These are phyloP conservation scores for Glyphotaelius pellucidus DNA, from an alignment of 2,888 invertebrate species.

Conservation along the genomic window DNA sequence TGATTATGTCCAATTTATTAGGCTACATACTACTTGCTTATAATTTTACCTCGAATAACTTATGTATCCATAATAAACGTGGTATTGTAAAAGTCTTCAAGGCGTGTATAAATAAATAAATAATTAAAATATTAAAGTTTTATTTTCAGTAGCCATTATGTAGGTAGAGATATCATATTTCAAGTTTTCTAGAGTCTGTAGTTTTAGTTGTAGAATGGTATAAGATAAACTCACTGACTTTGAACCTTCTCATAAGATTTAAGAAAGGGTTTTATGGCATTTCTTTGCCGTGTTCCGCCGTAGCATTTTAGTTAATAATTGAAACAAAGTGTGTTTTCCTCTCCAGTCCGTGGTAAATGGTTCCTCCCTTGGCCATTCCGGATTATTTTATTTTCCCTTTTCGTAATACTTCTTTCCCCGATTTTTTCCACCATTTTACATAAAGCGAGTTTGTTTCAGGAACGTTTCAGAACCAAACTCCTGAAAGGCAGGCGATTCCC, in stretches of 20 bases:
- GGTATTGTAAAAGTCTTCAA: too few species aligned
- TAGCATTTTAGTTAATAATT: constrained; percentile 65
- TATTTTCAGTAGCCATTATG: too few species aligned
- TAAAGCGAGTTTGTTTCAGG: constrained; percentile 29
- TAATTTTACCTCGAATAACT: too few species aligned
- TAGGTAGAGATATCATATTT: background rate
- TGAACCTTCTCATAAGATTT: background rate
- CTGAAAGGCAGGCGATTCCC: background rate
- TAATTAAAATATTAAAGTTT: too few species aligned
- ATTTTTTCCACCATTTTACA: constrained; percentile 25
- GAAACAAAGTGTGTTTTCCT: constrained; percentile 57
- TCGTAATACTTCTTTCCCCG: constrained; percentile 42
- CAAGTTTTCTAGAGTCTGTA: background rate
- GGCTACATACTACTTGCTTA: too few species aligned
- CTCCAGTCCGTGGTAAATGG: constrained; percentile 22
- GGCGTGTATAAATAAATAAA: too few species aligned
- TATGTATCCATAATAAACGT: too few species aligned
- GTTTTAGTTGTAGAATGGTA: background rate
- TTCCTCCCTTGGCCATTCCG: constrained; percentile 38
- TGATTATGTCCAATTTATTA: too few species aligned
- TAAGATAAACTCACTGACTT: background rate
- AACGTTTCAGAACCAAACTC: background rate
- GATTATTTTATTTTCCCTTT: constrained; percentile 51
- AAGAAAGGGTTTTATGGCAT: constrained; percentile 24
- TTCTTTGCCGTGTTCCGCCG: constrained; percentile 45